Evolutionary conservation across 2,797 vertebrate species (phyloP).

Genomic region (Centroberyx gerrardi): DNA sequence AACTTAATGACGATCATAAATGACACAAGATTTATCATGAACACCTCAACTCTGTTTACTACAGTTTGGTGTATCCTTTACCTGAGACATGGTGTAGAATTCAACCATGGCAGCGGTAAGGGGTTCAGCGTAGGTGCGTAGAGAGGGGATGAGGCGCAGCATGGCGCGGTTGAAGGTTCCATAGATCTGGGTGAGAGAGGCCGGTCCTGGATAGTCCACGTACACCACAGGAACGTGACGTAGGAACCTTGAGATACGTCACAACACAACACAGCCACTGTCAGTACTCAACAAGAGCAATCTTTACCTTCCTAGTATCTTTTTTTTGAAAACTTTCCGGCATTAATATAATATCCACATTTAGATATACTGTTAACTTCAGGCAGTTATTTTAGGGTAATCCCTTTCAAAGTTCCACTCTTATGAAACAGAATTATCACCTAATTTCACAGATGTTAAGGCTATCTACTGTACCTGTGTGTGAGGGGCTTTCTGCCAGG

Average conservation of each 20-base stretch:
- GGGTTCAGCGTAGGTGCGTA: constrained; percentile 96
- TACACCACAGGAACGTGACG: constrained; percentile 99
- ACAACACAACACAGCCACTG: not conserved
- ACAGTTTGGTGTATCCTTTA: constrained; percentile 52
- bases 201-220: constrained; percentile 98
- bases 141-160: constrained; percentile 95
- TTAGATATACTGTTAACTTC: not conserved
- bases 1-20: not conserved
- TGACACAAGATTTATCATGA: not conserved
- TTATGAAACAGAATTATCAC: not conserved
- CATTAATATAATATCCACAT: not conserved
- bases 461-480: constrained; percentile 87
- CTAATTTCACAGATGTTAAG: not conserved
- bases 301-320: not conserved
- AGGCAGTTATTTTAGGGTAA: not conserved
- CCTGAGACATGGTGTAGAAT: constrained; percentile 99
- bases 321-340: not conserved
- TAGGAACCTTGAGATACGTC: constrained; percentile 87
- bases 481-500: constrained; percentile 98
- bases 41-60: not conserved
- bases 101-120: constrained; percentile 99
- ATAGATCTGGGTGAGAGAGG: constrained; percentile 99
- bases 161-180: constrained; percentile 99
- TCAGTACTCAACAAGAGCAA: not conserved
- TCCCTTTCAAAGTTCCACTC: not conserved